phyloP scores from a whole-genome alignment of 2,888 invertebrate species.

The Xestia sexstrigata region DNA sequence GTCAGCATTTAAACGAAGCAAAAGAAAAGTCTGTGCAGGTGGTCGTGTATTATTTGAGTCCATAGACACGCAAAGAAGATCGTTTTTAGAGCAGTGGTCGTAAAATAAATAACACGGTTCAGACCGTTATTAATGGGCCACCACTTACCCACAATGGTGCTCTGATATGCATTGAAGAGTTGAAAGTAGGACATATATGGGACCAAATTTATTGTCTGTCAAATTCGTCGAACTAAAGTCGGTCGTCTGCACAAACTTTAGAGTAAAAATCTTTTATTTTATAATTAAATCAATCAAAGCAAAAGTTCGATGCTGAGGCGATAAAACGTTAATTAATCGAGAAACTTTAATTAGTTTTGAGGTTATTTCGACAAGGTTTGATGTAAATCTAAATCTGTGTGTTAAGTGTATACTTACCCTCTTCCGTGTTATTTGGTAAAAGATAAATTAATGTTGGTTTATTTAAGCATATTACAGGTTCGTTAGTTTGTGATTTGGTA shows the following conservation, averaged over 20 bases:
- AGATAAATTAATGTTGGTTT: slow-evolving; percentile 9
- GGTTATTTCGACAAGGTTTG: slow-evolving; percentile 55
- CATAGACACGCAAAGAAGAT: no score
- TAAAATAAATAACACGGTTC: no score
- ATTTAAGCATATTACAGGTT: background rate
- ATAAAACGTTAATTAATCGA: slow-evolving; percentile 64
- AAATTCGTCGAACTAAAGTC: background rate
- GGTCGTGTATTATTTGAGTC: no score
- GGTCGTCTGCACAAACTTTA: background rate
- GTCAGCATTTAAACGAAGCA: no score
- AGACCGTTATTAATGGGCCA: no score
- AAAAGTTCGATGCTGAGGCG: slow-evolving; percentile 39
- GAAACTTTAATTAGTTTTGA: slow-evolving; percentile 67
- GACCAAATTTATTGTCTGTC: background rate
- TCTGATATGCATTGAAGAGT: no score
- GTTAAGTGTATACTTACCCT: background rate
- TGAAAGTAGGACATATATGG: no score
- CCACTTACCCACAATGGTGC: no score
- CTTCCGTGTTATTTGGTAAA: slow-evolving; percentile 22
- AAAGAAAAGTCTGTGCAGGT: no score
- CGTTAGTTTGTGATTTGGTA: background rate
- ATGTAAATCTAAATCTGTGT: slow-evolving; percentile 17
- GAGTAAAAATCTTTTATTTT: slow-evolving; percentile 48
- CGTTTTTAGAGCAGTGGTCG: no score
- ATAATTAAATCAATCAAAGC: slow-evolving; percentile 64